Evolutionary conservation across 2,888 invertebrate species (phyloP), one percentile per base, ranked within the genome.

Genomic region (Clepsis dumicolana): DNA sequence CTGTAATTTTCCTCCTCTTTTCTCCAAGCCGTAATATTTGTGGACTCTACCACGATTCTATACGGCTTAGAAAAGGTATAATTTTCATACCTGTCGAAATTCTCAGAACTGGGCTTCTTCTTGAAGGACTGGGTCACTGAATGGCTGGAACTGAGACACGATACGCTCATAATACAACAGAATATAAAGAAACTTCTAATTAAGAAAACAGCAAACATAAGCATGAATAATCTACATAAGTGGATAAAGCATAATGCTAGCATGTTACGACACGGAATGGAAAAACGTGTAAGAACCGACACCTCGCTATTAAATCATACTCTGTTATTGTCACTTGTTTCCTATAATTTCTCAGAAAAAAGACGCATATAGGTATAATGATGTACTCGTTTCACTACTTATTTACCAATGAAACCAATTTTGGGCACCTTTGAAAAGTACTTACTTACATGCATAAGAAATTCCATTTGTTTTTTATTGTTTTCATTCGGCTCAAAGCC

Each of bases 221-320:
- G 18, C 48, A 2, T 48, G 24, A 24, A 50, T 41, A 24, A 14
- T 44, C 7, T 50, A n/a, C 24, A 50, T 35, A 35, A 32, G 35
- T 16, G 21, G n/a, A 52, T 38, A 62, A 25, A n/a, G 21, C 18
- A 35, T 24, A 38, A 29, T 44, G 16, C 16, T 38, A 8, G 12
- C 25, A 16, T 14, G 21, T 41, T 52, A 29, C 52, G 32, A 16
- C 48, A 44, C 27, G 4, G 10, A 35, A 25, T 18, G 27, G 64
- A 56, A 64, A 64, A 64, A 64, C 64, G 64, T 64, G 64, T 56
- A 56, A 56, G 48, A 64, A 24, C 14, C 12, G 16, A 56, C 64
- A 48, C 44, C 25, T 5, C 25, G 64, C 16, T 25, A 29, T 24
- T 64, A 44, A 56, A 48, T 48, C 32, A 24, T 38, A n/a, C 2